phyloP scores from a whole-genome alignment of 2,797 vertebrate genomes.

The Syndactyla subalaris region DNA sequence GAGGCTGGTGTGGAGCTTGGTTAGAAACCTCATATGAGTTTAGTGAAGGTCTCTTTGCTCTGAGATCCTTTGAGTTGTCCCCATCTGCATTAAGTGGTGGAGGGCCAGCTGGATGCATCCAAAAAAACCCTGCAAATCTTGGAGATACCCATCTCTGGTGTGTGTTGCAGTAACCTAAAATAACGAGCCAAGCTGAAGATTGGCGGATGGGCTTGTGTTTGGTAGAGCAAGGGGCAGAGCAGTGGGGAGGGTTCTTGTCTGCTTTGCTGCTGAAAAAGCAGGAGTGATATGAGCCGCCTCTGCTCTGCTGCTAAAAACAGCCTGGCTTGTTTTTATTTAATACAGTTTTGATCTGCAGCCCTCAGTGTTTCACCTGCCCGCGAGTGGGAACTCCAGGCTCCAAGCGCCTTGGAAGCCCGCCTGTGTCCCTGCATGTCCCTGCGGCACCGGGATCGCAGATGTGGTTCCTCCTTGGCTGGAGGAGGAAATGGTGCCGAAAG shows the following conservation, averaged over 20 bases:
- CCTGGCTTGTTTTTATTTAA: constrained; percentile 41
- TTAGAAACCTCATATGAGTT: neutral
- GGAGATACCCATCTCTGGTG: neutral
- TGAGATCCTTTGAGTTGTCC: neutral
- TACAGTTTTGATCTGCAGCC: constrained; percentile 17
- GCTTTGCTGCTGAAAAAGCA: constrained; percentile 30
- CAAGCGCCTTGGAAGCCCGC: neutral
- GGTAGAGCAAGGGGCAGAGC: constrained; percentile 49
- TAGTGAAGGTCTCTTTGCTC: neutral
- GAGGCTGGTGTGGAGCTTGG: neutral
- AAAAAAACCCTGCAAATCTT: neutral
- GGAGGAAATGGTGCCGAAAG: neutral
- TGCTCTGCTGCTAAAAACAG: constrained; percentile 59
- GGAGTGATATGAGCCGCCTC: constrained; percentile 52
- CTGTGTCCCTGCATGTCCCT: neutral
- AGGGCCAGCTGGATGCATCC: neutral
- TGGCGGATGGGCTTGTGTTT: constrained; percentile 39
- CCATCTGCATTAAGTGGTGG: neutral
- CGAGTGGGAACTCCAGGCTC: neutral
- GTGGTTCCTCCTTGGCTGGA: neutral
- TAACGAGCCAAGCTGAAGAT: neutral
- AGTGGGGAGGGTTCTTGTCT: constrained; percentile 16
- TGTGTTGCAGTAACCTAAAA: constrained; percentile 47
- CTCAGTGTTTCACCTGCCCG: constrained; percentile 48
- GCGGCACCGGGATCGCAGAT: neutral